A percentile compares a stretch with the other conserved stretches of the same genome.
phyloP scores from a whole-genome alignment of 1,140 invertebrate genomes.

The Cryptotermes secundus region DNA sequence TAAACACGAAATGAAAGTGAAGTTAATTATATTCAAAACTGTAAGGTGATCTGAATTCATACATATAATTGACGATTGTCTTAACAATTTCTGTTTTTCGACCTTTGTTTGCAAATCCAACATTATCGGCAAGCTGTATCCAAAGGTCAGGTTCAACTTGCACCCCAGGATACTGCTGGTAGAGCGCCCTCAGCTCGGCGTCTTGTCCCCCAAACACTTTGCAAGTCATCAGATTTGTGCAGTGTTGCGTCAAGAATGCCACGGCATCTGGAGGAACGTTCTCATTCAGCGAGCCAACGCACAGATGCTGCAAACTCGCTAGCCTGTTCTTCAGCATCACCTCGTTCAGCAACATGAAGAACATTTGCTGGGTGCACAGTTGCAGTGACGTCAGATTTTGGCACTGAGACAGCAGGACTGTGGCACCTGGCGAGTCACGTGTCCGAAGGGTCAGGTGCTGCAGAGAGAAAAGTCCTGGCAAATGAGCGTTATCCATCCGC shows the following conservation, averaged over 20 bases:
- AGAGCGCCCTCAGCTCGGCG: neutral
- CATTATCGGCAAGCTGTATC: neutral
- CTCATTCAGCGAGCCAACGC: neutral
- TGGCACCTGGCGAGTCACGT: neutral
- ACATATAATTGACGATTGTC: neutral
- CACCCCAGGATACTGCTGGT: neutral
- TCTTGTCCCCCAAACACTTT: neutral
- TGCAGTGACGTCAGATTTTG: neutral
- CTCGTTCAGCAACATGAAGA: neutral
- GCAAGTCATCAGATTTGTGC: neutral
- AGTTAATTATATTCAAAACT: neutral
- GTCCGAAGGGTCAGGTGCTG: neutral
- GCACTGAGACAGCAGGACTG: neutral
- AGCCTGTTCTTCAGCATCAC: neutral
- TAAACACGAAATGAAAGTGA: too few species aligned
- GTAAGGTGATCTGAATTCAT: neutral
- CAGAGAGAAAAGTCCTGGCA: neutral
- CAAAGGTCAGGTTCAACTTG: neutral
- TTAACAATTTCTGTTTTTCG: neutral
- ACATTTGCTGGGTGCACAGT: neutral
- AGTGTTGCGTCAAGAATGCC: neutral
- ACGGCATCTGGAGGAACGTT: neutral
- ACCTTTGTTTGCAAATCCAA: neutral
- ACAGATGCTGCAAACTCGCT: neutral
- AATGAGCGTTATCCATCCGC: neutral